Evolutionary conservation across 2,113 vertebrate species (phyloP).

Genomic region (Gambusia affinis): DNA sequence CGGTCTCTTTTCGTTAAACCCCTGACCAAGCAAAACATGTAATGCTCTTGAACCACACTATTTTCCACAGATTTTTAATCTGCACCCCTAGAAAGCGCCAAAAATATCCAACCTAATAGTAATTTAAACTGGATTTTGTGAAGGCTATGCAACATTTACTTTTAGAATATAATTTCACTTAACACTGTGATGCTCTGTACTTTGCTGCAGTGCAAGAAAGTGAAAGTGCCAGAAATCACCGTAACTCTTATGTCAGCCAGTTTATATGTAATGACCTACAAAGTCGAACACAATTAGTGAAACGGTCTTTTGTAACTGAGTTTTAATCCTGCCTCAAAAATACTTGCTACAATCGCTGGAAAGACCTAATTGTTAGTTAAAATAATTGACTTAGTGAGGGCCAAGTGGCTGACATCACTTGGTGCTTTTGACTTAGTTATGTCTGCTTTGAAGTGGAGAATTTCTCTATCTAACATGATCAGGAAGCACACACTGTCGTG

Average conservation of each 20-base stretch:
- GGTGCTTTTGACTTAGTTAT: not conserved
- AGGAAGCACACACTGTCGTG: too few species aligned
- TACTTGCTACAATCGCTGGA: not conserved
- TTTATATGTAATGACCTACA: not conserved
- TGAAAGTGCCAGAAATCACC: not conserved
- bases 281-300: not conserved
- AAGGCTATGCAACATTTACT: not conserved
- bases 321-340: not conserved
- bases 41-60: conserved; percentile 4
- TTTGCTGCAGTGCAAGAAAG: not conserved
- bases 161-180: not conserved
- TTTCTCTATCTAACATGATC: not conserved
- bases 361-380: not conserved
- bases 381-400: not conserved
- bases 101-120: conserved; percentile 1
- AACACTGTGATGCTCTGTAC: not conserved
- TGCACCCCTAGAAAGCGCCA: not conserved
- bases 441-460: not conserved
- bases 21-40: conserved; percentile 47
- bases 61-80: not conserved
- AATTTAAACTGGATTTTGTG: not conserved
- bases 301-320: not conserved
- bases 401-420: not conserved
- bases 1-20: conserved; percentile 44
- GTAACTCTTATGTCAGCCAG: not conserved